Evolutionary conservation across 2,888 invertebrate species (phyloP).

Genomic region (Acanthosepion esculentum): DNA sequence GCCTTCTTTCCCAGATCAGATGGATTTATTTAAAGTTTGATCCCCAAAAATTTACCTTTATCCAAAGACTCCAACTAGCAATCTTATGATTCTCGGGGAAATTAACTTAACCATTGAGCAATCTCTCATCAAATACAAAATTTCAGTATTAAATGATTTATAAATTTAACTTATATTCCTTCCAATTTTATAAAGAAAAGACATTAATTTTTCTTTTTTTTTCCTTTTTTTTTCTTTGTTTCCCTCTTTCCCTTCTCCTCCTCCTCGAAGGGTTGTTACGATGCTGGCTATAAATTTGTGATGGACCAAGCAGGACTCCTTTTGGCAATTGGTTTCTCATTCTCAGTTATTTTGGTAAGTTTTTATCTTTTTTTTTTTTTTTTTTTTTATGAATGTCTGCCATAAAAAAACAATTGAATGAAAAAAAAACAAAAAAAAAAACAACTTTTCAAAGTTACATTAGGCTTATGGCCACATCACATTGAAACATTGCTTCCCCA

Average conservation of each 20-base stretch:
- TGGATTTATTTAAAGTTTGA: too few relatives aligned
- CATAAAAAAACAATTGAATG: neutral
- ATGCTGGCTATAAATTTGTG: constrained; percentile 39
- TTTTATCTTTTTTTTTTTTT: neutral
- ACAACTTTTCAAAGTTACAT: neutral
- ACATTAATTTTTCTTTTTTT: neutral
- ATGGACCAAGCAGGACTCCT: constrained; percentile 42
- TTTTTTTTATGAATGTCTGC: neutral
- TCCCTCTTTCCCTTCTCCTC: neutral
- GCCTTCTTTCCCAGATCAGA: too few relatives aligned
- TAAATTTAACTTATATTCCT: too few relatives aligned
- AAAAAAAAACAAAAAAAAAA: neutral
- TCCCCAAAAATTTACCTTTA: too few relatives aligned
- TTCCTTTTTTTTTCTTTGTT: neutral
- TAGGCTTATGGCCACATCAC: neutral
- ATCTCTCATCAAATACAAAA: too few relatives aligned
- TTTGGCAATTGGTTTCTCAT: constrained; percentile 40
- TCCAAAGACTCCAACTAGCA: too few relatives aligned
- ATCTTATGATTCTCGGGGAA: too few relatives aligned
- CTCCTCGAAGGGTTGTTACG: neutral
- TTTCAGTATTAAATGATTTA: too few relatives aligned
- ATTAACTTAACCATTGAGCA: too few relatives aligned
- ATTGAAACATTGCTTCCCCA: neutral
- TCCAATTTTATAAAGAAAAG: too few relatives aligned
- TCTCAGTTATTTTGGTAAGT: constrained; percentile 46